Conservation (phyloP, 2,888 invertebrate species). For the Bugula neritina region DNA sequence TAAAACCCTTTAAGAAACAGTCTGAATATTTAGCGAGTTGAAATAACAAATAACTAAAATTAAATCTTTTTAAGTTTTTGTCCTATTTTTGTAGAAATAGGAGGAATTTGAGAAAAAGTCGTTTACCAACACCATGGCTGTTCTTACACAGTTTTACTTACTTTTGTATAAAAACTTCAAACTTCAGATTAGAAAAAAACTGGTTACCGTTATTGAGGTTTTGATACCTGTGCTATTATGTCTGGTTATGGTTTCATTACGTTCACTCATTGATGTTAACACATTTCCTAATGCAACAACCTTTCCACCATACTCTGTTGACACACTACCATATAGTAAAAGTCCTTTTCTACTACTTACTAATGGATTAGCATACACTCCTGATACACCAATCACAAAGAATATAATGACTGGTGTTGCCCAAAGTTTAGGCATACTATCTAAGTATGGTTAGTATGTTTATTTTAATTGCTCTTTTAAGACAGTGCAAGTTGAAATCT, state of each 20-base stretch:
- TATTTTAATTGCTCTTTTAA: too few relatives aligned
- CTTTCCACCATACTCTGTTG: conserved; percentile 4
- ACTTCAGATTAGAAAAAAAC: conserved; percentile 67
- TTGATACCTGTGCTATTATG: conserved; percentile 44
- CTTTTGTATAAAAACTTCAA: conserved; percentile 79
- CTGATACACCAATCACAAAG: conserved; percentile 33
- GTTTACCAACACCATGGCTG: conserved; percentile 31
- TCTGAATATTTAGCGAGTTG: too few relatives aligned
- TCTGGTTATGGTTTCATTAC: conserved; percentile 64
- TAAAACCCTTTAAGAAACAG: too few relatives aligned
- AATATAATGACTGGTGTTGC: conserved; percentile 34
- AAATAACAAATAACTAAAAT: too few relatives aligned
- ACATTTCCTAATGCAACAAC: neutral
- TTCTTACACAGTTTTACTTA: conserved; percentile 58
- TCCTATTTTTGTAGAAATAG: too few relatives aligned
- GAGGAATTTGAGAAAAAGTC: too few relatives aligned
- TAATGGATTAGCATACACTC: conserved; percentile 35
- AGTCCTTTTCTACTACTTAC: neutral
- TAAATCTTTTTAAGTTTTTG: too few relatives aligned
- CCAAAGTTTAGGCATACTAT: too few relatives aligned
- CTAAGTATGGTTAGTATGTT: too few relatives aligned
- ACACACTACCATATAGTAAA: neutral
- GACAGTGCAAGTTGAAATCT: too few relatives aligned
- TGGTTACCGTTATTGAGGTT: conserved; percentile 66
- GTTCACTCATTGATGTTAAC: conserved; percentile 44